A percentile compares a stretch with the other conserved stretches of the same genome.
Evolutionary conservation across 2,797 vertebrate species (phyloP).

Genomic region (Craterocephalus amniculus): DNA sequence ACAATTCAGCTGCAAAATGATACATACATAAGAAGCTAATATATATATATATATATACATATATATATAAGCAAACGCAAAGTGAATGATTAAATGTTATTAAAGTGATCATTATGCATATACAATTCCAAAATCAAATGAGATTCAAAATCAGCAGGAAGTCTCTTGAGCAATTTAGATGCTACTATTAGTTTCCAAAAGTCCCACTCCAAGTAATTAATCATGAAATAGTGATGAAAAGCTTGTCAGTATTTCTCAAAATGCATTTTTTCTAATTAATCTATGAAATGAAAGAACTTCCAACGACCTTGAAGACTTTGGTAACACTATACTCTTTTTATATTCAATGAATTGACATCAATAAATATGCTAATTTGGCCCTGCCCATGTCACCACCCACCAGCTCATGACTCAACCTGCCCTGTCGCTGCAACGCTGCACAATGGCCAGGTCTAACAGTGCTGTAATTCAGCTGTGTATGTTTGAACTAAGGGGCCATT

Average conservation of each 20-base stretch:
- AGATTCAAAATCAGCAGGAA: constrained; percentile 3
- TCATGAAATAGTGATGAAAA: neutral
- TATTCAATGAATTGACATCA: neutral
- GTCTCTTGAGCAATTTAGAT: neutral
- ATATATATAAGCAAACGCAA: constrained; percentile 3
- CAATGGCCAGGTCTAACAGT: neutral
- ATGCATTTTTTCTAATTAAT: neutral
- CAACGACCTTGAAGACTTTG: neutral
- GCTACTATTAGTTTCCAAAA: neutral
- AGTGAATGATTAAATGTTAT: constrained; percentile 26
- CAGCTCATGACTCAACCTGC: neutral
- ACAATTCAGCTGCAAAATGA: constrained; percentile 24
- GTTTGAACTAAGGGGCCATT: neutral
- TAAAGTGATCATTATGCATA: constrained; percentile 34
- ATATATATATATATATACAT: constrained; percentile 11
- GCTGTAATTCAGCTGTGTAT: neutral
- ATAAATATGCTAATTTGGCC: neutral
- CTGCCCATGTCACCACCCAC: neutral
- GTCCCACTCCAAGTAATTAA: neutral
- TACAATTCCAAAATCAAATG: constrained; percentile 18
- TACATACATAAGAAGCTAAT: constrained; percentile 24
- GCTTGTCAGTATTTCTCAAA: neutral
- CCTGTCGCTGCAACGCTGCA: neutral
- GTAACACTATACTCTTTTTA: neutral
- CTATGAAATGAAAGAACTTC: neutral